phyloP scores from a whole-genome alignment of 2,113 vertebrate genomes.

The Rhineura floridana region DNA sequence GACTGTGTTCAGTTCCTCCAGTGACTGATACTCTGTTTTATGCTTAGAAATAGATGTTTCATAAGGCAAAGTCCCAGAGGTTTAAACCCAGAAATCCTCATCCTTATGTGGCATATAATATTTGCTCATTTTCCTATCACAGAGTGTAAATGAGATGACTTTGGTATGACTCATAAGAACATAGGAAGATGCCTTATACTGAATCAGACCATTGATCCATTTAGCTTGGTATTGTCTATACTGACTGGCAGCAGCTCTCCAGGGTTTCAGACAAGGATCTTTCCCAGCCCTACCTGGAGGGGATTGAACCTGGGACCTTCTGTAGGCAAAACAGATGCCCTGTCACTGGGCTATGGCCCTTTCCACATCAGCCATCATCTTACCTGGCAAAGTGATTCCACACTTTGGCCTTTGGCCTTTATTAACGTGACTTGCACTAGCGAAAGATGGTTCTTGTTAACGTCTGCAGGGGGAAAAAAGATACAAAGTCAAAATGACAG shows the following conservation, averaged over 20 bases:
- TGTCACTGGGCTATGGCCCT: too few relatives aligned
- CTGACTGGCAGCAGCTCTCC: too few relatives aligned
- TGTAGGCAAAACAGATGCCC: too few relatives aligned
- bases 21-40: conserved; percentile 24
- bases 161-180: background rate
- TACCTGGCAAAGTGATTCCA: conserved; percentile 79
- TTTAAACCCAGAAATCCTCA: background rate
- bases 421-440: conserved; percentile 49
- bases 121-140: background rate
- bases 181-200: too few relatives aligned
- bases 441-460: conserved; percentile 40
- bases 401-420: conserved; percentile 64
- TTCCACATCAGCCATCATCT: background rate
- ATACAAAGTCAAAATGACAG: background rate
- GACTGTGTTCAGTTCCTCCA: conserved; percentile 10
- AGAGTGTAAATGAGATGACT: conserved; percentile 13
- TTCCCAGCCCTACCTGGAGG: too few relatives aligned
- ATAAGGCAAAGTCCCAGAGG: background rate
- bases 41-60: conserved; percentile 18
- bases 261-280: too few relatives aligned
- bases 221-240: too few relatives aligned
- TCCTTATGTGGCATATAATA: background rate
- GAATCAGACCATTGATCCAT: too few relatives aligned
- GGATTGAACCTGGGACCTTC: too few relatives aligned
- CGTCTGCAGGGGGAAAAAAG: conserved; percentile 62